These are phyloP conservation scores for Iguana delicatissima DNA, from an alignment of 2,797 vertebrate species.

Conservation along the genomic window DNA sequence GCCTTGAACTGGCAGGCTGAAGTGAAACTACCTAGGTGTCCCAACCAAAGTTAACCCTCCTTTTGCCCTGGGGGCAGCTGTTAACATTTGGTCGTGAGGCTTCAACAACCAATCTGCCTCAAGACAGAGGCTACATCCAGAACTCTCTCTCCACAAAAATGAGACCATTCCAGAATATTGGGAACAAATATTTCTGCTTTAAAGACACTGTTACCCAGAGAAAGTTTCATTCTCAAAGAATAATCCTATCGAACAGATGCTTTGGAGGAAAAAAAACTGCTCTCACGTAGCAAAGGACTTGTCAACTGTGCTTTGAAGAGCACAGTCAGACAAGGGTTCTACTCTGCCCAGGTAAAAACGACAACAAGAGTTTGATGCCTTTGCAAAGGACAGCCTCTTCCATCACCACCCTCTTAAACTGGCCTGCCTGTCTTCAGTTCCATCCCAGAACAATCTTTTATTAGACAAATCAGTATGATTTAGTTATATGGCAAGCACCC, in stretches of 20 bases:
- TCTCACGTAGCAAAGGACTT: background rate
- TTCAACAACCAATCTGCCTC: too few relatives aligned
- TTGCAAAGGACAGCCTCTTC: background rate
- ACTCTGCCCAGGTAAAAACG: slow-evolving; percentile 11
- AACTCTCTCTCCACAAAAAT: too few relatives aligned
- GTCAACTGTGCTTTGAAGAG: slow-evolving; percentile 24
- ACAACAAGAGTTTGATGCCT: background rate
- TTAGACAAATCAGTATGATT: background rate
- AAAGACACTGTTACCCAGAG: background rate
- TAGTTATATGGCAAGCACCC: background rate
- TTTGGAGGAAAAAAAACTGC: slow-evolving; percentile 3
- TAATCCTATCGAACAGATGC: background rate
- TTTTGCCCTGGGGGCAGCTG: too few relatives aligned
- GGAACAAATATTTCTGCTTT: background rate
- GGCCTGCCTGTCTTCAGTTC: background rate
- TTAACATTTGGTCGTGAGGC: too few relatives aligned
- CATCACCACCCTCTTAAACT: background rate
- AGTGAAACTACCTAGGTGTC: too few relatives aligned
- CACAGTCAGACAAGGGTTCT: slow-evolving; percentile 1
- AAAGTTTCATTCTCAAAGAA: background rate
- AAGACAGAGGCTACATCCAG: too few relatives aligned
- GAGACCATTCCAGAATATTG: too few relatives aligned
- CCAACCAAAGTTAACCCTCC: too few relatives aligned
- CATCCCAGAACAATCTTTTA: background rate
- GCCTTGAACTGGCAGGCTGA: too few relatives aligned